Evolutionary conservation across 92 coral and sea anemone species (phyloP), one percentile per base, ranked within the genome.

Genomic region (Chrysogorgia sp.): DNA sequence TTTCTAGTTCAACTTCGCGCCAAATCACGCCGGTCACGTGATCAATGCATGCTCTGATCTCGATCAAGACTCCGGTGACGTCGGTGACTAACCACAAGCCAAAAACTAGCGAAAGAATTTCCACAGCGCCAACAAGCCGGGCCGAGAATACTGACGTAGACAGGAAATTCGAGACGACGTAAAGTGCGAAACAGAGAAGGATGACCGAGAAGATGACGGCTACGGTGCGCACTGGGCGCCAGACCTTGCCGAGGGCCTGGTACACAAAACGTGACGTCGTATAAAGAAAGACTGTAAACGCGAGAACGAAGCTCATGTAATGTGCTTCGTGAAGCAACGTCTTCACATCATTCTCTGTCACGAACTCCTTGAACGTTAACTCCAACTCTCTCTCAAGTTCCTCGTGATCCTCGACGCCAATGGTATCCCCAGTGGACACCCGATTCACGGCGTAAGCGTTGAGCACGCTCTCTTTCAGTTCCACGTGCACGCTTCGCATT

Each of bases 21-120:
- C 79, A 72, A 72, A 72, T 72, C n/a, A 72, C 79, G 22, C 79
- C 79, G 23, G 79, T 72, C 79, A 72, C 79, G 79, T 72, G 79
- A 37, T 72, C 79, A 21, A 72, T 56, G 50, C 79, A 72, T 21
- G 79, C 79, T 20, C 79, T 26, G 52, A 72, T 72, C 79, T 72
- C 79, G 64, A 72, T 56, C 45, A 72, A 26, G 21, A 53, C 32
- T 0, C 79, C 79, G 28, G 79, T 72, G 79, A 72, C 65, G 66
- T 72, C 79, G 33, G 64, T 52, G 49, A 72, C 79, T 1, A 72
- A 35, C 79, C 79, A 72, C 30, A 72, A 52, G 32, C 79, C 79
- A 30, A 72, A 72, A 21, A 56, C 61, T 9, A 72, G 48, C 29
- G 49, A 72, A 20, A 72, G 23, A 48, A 72, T 72, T 55, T 72